Evolutionary conservation across 2,797 vertebrate species (phyloP).

Genomic region (Smutsia gigantea): DNA sequence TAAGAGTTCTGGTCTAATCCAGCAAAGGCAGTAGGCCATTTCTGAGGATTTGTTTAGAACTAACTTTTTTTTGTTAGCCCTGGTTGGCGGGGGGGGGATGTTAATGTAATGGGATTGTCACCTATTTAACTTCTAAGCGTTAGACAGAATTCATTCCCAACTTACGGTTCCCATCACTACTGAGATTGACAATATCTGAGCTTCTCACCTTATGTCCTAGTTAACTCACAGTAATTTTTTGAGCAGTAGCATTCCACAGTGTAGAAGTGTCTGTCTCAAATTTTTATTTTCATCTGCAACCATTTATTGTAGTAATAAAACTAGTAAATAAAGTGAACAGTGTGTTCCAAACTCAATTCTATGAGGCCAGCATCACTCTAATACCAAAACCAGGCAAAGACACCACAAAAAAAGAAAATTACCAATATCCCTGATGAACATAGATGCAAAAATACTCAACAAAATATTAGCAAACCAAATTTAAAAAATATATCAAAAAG

Average conservation of each 20-base stretch:
- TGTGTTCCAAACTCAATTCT: neutral
- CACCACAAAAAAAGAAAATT: no score
- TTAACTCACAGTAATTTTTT: constrained; percentile 14
- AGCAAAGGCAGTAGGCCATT: constrained; percentile 21
- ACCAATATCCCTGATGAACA: no score
- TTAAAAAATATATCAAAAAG: no score
- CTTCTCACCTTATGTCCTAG: neutral
- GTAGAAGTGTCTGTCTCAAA: neutral
- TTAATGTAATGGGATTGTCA: neutral
- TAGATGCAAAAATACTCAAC: no score
- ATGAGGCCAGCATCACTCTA: no score
- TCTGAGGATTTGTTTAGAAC: constrained; percentile 46
- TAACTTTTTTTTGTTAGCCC: neutral
- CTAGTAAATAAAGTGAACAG: neutral
- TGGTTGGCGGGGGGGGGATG: neutral
- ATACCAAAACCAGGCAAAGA: no score
- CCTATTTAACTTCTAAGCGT: neutral
- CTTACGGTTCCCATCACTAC: neutral
- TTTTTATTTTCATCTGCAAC: constrained; percentile 19
- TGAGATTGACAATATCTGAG: neutral
- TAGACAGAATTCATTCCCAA: neutral
- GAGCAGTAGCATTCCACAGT: neutral
- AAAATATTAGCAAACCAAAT: no score
- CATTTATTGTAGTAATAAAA: constrained; percentile 43
- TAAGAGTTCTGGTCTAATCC: neutral